A percentile compares a stretch with the other conserved stretches of the same genome.
phyloP scores from a whole-genome alignment of 2,113 vertebrate species.

The Copsychus sechellarum region DNA sequence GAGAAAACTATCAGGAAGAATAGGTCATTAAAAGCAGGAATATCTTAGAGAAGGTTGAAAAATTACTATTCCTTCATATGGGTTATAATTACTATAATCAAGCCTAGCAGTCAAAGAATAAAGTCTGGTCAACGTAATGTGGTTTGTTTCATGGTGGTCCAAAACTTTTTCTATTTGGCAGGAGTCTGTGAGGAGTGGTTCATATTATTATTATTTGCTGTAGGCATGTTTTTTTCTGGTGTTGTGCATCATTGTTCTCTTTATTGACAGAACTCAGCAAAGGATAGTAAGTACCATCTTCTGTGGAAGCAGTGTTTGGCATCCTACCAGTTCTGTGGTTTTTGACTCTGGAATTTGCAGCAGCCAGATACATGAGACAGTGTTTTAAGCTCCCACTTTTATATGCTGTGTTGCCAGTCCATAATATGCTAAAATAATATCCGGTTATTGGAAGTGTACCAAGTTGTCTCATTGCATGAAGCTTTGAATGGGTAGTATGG shows the following conservation, averaged over 20 bases:
- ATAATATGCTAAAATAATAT: background rate
- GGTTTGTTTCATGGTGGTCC: background rate
- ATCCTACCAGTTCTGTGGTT: background rate
- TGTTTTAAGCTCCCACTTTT: background rate
- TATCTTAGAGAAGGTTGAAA: background rate
- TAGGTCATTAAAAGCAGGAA: background rate
- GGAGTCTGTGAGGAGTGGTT: background rate
- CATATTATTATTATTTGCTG: background rate
- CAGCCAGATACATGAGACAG: background rate
- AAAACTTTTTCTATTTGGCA: background rate
- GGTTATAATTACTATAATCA: background rate
- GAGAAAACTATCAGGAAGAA: background rate
- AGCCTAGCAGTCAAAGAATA: background rate
- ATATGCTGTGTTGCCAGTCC: background rate
- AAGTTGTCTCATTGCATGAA: background rate
- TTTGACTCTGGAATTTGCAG: background rate
- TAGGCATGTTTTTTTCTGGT: background rate
- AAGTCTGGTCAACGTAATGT: background rate
- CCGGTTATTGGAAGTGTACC: background rate
- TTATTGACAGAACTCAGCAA: background rate
- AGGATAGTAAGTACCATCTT: background rate
- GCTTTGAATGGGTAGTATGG: background rate
- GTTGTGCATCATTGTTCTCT: background rate
- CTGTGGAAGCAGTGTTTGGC: background rate
- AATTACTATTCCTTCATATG: background rate